phyloP scores from a whole-genome alignment of 1,140 invertebrate species.

The Drosophila navojoa region DNA sequence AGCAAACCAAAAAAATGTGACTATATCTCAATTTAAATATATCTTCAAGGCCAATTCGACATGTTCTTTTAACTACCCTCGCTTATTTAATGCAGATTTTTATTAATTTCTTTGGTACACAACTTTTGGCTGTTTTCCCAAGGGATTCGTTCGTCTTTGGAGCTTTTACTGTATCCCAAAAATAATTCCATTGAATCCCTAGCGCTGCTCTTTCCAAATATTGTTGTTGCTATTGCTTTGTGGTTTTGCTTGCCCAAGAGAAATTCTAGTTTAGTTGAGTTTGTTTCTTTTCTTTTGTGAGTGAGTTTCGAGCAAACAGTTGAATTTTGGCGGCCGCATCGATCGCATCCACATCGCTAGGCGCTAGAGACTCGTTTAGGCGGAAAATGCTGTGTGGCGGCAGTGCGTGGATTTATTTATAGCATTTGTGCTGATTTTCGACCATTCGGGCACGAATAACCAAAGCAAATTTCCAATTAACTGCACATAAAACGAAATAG shows the following conservation, averaged over 20 bases:
- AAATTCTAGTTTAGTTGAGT: constrained; percentile 19
- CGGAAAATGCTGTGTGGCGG: constrained; percentile 44
- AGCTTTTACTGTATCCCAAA: constrained; percentile 13
- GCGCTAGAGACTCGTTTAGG: constrained; percentile 10
- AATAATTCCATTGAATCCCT: constrained; percentile 32
- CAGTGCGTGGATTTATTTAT: constrained; percentile 50
- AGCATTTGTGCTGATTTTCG: constrained; percentile 41
- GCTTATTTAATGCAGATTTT: too few species aligned
- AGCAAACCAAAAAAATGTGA: too few species aligned
- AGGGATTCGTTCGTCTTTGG: not conserved
- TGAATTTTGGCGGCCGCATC: constrained; percentile 59
- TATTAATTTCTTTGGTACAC: too few species aligned
- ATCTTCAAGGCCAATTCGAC: too few species aligned
- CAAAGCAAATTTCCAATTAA: constrained; percentile 18
- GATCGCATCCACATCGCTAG: constrained; percentile 25
- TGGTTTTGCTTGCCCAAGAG: constrained; percentile 23
- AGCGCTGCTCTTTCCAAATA: constrained; percentile 12
- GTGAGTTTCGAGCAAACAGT: constrained; percentile 44
- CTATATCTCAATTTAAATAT: too few species aligned
- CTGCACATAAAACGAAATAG: constrained; percentile 12
- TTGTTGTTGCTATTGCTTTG: constrained; percentile 7
- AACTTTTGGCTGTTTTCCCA: not conserved
- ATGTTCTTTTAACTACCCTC: too few species aligned
- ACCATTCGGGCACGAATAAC: constrained; percentile 7
- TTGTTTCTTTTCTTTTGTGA: constrained; percentile 11